Evolutionary conservation across 2,797 vertebrate genomes (phyloP).

Genomic region (Geotrypetes seraphini): DNA sequence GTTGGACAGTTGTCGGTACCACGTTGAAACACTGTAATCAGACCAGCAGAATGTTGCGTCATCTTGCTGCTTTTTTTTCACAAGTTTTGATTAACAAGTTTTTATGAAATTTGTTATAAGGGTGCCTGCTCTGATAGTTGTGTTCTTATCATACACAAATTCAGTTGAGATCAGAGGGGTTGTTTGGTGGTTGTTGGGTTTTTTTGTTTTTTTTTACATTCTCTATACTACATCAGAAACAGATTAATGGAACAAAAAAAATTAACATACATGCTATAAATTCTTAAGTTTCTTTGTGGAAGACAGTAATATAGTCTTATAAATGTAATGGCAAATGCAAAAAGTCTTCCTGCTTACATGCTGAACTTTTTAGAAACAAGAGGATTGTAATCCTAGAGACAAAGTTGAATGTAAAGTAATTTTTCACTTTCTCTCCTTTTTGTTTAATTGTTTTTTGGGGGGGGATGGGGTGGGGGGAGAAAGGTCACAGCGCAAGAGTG

Average conservation of each 20-base stretch:
- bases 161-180: conserved; percentile 18
- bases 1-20: conserved; percentile 12
- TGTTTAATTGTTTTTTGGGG: conserved; percentile 46
- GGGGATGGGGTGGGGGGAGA: no score
- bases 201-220: conserved; percentile 1
- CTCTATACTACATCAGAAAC: no score
- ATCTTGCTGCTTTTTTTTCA: conserved; percentile 15
- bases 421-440: conserved; percentile 18
- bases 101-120: neutral
- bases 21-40: conserved; percentile 1
- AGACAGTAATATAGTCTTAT: conserved; percentile 40
- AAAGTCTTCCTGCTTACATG: conserved; percentile 49
- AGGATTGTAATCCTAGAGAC: conserved; percentile 91
- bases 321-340: conserved; percentile 30
- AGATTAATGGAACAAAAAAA: conserved; percentile 21
- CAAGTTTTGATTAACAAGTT: conserved; percentile 11
- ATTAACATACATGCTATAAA: conserved; percentile 30
- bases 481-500: conserved; percentile 19
- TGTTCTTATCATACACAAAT: conserved; percentile 20
- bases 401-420: conserved; percentile 88
- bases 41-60: conserved; percentile 19
- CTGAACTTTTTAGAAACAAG: conserved; percentile 50
- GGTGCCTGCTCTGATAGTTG: conserved; percentile 34
- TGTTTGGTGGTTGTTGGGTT: no score
- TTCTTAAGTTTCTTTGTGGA: conserved; percentile 28